Conservation (phyloP, 2,797 vertebrate species). For the Anguilla obscura region DNA sequence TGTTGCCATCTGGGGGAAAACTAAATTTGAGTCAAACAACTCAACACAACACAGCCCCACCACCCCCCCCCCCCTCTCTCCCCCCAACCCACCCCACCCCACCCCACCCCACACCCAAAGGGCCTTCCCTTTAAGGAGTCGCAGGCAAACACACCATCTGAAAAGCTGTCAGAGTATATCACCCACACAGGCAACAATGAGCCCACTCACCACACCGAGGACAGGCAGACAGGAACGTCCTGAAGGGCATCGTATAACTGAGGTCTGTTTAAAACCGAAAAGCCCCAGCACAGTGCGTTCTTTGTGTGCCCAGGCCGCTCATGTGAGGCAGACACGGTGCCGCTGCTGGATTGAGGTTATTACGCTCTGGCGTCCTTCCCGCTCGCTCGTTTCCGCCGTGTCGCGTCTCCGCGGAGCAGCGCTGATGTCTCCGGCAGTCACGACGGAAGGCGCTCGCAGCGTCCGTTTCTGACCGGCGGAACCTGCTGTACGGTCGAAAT, state of each 20-base stretch:
- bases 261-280: background rate
- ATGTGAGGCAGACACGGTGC: conserved; percentile 19
- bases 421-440: conserved; percentile 1
- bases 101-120: conserved; percentile 14
- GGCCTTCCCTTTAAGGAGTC: conserved; percentile 40
- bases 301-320: conserved; percentile 7
- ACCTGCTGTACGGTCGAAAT: background rate
- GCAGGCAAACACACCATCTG: conserved; percentile 49
- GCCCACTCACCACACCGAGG: conserved; percentile 30
- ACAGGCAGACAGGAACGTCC: conserved; percentile 38
- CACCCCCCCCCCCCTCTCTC: background rate
- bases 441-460: background rate
- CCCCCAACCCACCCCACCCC: background rate
- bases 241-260: conserved; percentile 26
- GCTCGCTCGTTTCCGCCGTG: background rate
- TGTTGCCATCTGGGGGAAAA: conserved; percentile 24
- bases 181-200: conserved; percentile 30
- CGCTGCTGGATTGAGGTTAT: conserved; percentile 13
- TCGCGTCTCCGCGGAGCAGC: conserved; percentile 2
- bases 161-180: conserved; percentile 52
- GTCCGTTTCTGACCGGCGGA: background rate
- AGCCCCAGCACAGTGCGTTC: background rate
- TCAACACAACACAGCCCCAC: conserved; percentile 25
- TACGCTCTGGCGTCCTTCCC: background rate
- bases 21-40: conserved; percentile 62